A percentile compares a stretch with the other conserved stretches of the same genome.
phyloP scores from a whole-genome alignment of 2,797 vertebrate species.

The Spinibarbus caldwelli region DNA sequence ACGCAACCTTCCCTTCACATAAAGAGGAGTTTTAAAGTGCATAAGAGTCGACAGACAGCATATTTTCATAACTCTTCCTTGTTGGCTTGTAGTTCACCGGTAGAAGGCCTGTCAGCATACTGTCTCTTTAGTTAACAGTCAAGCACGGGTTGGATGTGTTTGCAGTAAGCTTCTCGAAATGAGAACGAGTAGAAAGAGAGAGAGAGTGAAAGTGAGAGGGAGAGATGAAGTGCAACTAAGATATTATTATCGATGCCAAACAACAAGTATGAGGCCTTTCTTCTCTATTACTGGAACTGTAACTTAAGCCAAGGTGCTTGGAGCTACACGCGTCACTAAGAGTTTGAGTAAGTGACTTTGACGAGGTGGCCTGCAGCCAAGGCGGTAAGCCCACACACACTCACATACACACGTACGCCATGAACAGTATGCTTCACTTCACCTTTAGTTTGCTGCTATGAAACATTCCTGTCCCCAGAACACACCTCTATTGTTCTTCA shows the following conservation, averaged over 20 bases:
- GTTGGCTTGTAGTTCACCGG: slow-evolving; percentile 72
- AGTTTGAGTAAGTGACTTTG: slow-evolving; percentile 77
- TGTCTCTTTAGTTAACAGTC: slow-evolving; percentile 77
- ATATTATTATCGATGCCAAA: slow-evolving; percentile 67
- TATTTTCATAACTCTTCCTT: slow-evolving; percentile 79
- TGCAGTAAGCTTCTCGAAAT: slow-evolving; percentile 47
- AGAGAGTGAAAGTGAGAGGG: neutral
- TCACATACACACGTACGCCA: slow-evolving; percentile 50
- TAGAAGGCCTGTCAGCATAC: slow-evolving; percentile 76
- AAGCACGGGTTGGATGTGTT: slow-evolving; percentile 41
- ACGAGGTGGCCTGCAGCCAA: slow-evolving; percentile 72
- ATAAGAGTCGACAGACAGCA: slow-evolving; percentile 77
- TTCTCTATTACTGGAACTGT: slow-evolving; percentile 71
- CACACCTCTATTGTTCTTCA: slow-evolving; percentile 33
- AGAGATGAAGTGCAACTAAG: slow-evolving; percentile 50
- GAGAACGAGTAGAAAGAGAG: slow-evolving; percentile 54
- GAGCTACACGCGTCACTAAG: slow-evolving; percentile 67
- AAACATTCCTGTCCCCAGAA: slow-evolving; percentile 27
- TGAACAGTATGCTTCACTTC: slow-evolving; percentile 66
- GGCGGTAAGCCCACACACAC: slow-evolving; percentile 56
- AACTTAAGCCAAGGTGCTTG: slow-evolving; percentile 72
- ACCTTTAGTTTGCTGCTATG: slow-evolving; percentile 47
- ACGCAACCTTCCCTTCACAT: slow-evolving; percentile 52
- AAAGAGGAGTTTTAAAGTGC: slow-evolving; percentile 74
- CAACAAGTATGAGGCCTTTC: slow-evolving; percentile 71